Evolutionary conservation across 2,797 vertebrate genomes (phyloP), one percentile per base, ranked within the genome.

Genomic region (Anas acuta): DNA sequence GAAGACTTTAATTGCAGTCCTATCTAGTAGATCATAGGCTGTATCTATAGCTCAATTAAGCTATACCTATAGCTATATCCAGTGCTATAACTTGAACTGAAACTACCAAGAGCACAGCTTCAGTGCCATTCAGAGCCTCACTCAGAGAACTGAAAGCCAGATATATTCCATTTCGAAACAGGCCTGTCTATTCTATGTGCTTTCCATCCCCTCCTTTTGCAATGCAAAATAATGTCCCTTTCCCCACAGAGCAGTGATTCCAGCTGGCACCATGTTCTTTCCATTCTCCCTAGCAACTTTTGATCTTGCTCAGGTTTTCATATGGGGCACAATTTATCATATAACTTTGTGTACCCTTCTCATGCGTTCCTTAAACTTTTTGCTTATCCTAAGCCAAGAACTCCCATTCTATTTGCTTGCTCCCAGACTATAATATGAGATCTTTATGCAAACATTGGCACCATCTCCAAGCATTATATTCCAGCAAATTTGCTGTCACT

Each of bases 301-400:
- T 74, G n/a, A 21, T 64, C 28, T 45, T 64, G 13, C 35, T 82
- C 13, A 37, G 28, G 25, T 64, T 91, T 91, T 74, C 51, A 14
- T 79, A 45, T 13, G 54, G 49, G 61, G 54, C 60, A 49, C 25
- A 60, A 84, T 89, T 91, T 79, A 64, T 94, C 19, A 23, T 64
- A 75, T 39, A 19, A 84, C 21, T 85, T 83, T 67, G 43, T 61
- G 53, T 71, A 64, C 13, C 5, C 19, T 90, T 89, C 53, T 64
- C 35, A 83, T 75, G 35, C 7, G 87, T 84, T 79, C 26, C 2
- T 4, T 69, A 72, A 81, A 2, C 2, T 1, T 84, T 89, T 74
- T 94, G 41, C 25, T 86, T 84, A 54, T 57, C 60, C 66, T 92
- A 60, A 90, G 70, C n/a, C 71, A 91, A 75, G 53, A 88, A 51